These are phyloP conservation scores for Drosophila diplacantha DNA, from an alignment of 2,888 invertebrate species.

Conservation along the genomic window DNA sequence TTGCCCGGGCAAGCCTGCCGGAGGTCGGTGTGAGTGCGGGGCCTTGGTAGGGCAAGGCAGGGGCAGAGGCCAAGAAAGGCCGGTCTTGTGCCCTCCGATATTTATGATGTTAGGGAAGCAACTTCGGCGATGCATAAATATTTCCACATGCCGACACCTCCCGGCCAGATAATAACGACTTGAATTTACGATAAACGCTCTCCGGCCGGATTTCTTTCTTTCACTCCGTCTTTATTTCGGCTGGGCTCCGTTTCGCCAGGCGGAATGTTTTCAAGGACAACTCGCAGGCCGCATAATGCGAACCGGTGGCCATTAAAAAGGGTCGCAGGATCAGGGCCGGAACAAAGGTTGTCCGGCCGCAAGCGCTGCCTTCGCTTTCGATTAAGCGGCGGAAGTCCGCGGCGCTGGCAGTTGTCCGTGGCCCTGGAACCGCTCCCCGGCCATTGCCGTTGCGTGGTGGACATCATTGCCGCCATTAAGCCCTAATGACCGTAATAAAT, in stretches of 20 bases:
- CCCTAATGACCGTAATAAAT: conserved; percentile 72
- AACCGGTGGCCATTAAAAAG: conserved; percentile 68
- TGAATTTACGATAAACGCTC: conserved; percentile 66
- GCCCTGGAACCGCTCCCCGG: conserved; percentile 22
- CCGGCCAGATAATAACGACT: conserved; percentile 63
- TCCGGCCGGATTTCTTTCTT: conserved; percentile 52
- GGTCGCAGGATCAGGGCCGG: conserved; percentile 38
- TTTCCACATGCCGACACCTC: conserved; percentile 53
- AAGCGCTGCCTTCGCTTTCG: conserved; percentile 68
- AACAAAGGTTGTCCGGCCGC: conserved; percentile 58
- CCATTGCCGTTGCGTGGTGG: conserved; percentile 62
- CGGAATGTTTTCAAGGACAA: conserved; percentile 63
- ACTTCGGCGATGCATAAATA: conserved; percentile 65
- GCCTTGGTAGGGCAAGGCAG: not conserved
- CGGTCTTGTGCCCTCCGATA: conserved; percentile 40
- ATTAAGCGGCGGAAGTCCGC: conserved; percentile 69
- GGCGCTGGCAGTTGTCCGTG: conserved; percentile 40
- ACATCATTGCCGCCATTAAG: conserved; percentile 73
- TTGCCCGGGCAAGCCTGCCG: conserved; percentile 7
- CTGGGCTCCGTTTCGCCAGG: conserved; percentile 27
- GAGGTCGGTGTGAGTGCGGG: not conserved
- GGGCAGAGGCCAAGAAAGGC: not conserved
- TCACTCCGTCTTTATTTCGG: conserved; percentile 27
- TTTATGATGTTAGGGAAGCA: conserved; percentile 56
- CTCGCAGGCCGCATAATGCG: conserved; percentile 61